A percentile compares a stretch with the other conserved stretches of the same genome.
Evolutionary conservation across 2,113 vertebrate species (phyloP).

Genomic region (Sylvia atricapilla): DNA sequence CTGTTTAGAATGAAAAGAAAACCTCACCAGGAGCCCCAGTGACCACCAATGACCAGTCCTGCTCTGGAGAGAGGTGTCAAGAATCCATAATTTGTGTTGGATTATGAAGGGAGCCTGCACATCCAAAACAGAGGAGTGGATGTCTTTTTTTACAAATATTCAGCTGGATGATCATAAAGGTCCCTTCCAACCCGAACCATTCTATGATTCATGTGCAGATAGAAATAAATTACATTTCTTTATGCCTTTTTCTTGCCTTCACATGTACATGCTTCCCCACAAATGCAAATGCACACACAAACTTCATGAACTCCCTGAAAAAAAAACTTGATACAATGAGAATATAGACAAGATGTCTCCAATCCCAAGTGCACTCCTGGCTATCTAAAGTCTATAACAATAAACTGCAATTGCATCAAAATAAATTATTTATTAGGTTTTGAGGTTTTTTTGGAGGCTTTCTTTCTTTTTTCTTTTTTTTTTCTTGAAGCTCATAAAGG

Average conservation of each 20-base stretch:
- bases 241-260: background rate
- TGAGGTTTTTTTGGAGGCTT: background rate
- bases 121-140: background rate
- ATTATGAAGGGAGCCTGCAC: background rate
- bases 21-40: background rate
- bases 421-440: slow-evolving; percentile 34
- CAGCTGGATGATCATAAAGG: background rate
- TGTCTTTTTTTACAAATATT: background rate
- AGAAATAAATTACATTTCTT: rapidly evolving
- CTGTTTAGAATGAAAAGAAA: background rate
- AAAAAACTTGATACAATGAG: background rate
- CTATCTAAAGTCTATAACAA: background rate
- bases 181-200: background rate
- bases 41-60: background rate
- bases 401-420: background rate
- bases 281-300: background rate
- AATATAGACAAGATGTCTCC: background rate
- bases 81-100: background rate
- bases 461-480: background rate
- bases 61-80: background rate
- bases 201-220: background rate
- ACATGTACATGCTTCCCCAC: background rate
- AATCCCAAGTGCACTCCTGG: background rate
- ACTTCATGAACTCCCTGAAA: background rate
- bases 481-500: background rate